Base-by-base conservation (phyloP, 2,797 vertebrate species). In the Halcyon leucocephala region DNA sequence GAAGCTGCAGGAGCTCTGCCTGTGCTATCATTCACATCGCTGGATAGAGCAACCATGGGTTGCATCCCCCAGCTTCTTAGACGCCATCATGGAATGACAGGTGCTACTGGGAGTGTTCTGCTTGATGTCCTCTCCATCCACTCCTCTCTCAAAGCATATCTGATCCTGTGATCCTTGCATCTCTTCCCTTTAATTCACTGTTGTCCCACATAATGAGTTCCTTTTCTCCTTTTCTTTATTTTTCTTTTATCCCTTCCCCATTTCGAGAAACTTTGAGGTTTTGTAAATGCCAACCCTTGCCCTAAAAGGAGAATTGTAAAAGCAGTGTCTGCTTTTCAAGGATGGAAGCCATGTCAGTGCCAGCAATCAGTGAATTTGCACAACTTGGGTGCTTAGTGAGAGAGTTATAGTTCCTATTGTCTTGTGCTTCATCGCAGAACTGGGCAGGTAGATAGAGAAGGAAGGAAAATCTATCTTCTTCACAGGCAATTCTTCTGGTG, bases 11-110 rank as follows among this genome's bases (percentile, higher is more conserved):
- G 14, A 86, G 9, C 20, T 81, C 31, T 92, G 73, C 33, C 29
- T 49, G 8, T 65, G 54, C n/a, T 61, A 2, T 17, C 33, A 62
- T 39, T 20, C 44, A 37, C 35, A 16, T 35, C 0, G 0, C 37
- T 48, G 18, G 13, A 41, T 41, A 83, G 15, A 86, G 24, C 44
- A 60, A n/a, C 46, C 18, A 17, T 19, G 52, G 3, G 17, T 66
- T 62, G 24, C 21, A 60, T 29, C 25, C 44, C 25, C 8, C 9
- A 61, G 49, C 41, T 74, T 26, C 46, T 86, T 37, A n/a, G 26
- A 80, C 55, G 41, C 26, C 20, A 25, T 37, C 54, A 20, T 7
- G 66, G 15, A 48, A 16, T 60, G 21, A n/a, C 25, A 15, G 18
- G 2, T 65, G 33, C 20, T 39, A 4, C 9, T 87, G 31, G 22